Percentiles rank a stretch among this genome's conserved stretches.
Conservation (phyloP, 2,113 vertebrate genomes). For the Channa argus region DNA sequence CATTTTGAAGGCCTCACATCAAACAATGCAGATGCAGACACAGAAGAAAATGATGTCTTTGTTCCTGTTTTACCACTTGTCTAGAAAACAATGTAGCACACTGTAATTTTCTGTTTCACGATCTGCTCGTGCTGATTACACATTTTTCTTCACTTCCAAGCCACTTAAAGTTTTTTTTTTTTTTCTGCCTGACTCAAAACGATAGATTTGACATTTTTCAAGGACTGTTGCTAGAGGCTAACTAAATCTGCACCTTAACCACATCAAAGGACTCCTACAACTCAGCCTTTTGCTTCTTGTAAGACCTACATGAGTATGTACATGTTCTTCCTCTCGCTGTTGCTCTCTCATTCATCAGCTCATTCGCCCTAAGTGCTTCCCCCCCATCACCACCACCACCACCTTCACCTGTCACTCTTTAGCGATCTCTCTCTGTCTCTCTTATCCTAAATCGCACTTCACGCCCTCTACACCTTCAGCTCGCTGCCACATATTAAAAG, state of each 20-base stretch:
- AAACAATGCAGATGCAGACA: too few relatives aligned
- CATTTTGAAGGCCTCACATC: too few relatives aligned
- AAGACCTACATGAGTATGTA: background rate
- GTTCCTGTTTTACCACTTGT: background rate
- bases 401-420: constrained; percentile 52
- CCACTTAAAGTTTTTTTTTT: background rate
- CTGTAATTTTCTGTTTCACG: background rate
- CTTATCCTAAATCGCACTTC: constrained; percentile 43
- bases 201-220: background rate
- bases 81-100: background rate
- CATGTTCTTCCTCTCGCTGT: background rate
- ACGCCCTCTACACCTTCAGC: constrained; percentile 31
- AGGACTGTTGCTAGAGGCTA: constrained; percentile 14
- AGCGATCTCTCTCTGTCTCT: constrained; percentile 18
- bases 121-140: background rate
- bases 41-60: background rate
- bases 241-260: constrained; percentile 22
- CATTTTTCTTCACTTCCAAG: background rate
- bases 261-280: constrained; percentile 31
- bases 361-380: constrained; percentile 11
- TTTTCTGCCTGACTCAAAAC: background rate
- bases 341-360: constrained; percentile 26
- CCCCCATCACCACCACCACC: constrained; percentile 7
- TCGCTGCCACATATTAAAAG: constrained; percentile 66
- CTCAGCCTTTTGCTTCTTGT: constrained; percentile 18